A percentile compares a stretch with the other conserved stretches of the same genome.
Conservation (phyloP, 2,888 invertebrate species). For the Cephus pulcher region DNA sequence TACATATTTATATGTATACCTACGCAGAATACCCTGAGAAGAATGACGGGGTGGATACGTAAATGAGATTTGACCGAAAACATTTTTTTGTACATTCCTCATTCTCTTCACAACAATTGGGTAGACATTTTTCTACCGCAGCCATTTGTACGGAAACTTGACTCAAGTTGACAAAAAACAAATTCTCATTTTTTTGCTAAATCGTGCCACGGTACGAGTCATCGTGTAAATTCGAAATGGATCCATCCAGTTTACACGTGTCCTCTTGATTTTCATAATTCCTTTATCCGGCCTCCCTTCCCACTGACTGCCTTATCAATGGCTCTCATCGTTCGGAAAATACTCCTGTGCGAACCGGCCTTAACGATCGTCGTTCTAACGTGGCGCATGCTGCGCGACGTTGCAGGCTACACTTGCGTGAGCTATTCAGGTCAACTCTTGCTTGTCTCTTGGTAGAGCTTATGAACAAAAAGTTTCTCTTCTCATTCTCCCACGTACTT, state of each 20-base stretch:
- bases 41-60: not conserved
- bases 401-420: slow-evolving; percentile 15
- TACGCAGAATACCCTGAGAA: not conserved
- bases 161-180: too few relatives aligned
- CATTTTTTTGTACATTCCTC: not conserved
- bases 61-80: not conserved
- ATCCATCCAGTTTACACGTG: not conserved
- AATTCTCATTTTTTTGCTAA: too few relatives aligned
- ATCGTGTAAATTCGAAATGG: not conserved
- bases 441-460: slow-evolving; percentile 31
- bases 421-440: slow-evolving; percentile 46
- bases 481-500: slow-evolving; percentile 2
- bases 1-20: not conserved
- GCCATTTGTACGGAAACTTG: not conserved
- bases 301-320: not conserved
- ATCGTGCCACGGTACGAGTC: too few relatives aligned
- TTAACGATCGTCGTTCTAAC: slow-evolving; percentile 2
- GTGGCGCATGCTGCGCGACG: slow-evolving; percentile 4
- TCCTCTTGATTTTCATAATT: not conserved
- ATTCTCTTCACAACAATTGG: not conserved
- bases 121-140: not conserved
- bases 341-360: not conserved
- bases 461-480: slow-evolving; percentile 26
- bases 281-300: not conserved
- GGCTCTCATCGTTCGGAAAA: not conserved